phyloP scores from a whole-genome alignment of 1,140 invertebrate species.

The Mizuhopecten yessoensis region DNA sequence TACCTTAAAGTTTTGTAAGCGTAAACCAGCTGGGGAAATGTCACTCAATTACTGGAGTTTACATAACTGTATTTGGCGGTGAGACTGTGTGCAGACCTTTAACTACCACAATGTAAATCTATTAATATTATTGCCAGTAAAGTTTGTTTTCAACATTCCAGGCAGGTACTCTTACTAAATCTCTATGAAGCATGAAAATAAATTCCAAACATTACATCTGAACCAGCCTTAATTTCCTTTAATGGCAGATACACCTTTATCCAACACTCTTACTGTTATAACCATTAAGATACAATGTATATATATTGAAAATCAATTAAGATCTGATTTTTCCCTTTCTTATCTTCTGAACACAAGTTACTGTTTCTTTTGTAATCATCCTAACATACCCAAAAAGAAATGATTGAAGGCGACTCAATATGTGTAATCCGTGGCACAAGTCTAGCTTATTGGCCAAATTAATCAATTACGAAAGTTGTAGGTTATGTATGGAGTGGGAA shows the following conservation, averaged over 20 bases:
- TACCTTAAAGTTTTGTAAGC: too few species aligned
- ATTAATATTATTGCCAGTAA: background rate
- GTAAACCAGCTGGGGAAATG: too few species aligned
- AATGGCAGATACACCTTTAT: background rate
- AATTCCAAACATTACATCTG: background rate
- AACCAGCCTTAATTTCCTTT: background rate
- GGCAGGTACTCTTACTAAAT: too few species aligned
- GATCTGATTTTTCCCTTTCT: background rate
- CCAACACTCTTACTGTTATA: background rate
- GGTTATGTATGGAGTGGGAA: background rate
- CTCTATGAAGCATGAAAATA: background rate
- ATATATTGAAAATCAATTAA: constrained; percentile 30
- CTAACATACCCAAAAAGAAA: background rate
- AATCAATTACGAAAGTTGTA: background rate
- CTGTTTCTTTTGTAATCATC: background rate
- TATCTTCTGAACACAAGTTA: background rate
- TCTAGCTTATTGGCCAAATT: background rate
- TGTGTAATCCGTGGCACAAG: background rate
- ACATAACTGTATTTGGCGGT: too few species aligned
- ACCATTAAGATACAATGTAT: too few species aligned
- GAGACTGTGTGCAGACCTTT: too few species aligned
- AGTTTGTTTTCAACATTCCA: background rate
- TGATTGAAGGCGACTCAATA: constrained; percentile 8
- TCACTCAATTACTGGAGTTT: too few species aligned
- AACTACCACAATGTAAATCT: background rate